Conservation (phyloP, 37 sponge, comb jelly and placozoan species). For the Spongilla lacustris region DNA sequence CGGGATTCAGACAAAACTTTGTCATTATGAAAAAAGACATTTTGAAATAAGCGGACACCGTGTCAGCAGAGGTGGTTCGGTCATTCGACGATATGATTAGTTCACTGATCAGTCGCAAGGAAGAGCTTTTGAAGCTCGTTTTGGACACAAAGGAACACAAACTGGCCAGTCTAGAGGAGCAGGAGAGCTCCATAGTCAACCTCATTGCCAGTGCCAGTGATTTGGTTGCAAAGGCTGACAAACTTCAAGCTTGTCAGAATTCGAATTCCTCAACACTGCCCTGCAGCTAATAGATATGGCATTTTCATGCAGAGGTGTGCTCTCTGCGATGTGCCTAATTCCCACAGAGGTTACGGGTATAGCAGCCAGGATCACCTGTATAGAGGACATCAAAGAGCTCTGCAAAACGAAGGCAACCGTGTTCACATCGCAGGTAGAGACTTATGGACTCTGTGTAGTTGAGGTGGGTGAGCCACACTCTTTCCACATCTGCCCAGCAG, state of each 20-base stretch:
- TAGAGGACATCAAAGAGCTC: background rate
- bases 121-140: background rate
- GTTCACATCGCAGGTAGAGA: background rate
- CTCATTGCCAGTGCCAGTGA: background rate
- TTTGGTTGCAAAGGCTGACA: background rate
- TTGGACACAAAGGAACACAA: background rate
- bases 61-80: background rate
- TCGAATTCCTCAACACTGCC: background rate
- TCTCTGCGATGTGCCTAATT: background rate
- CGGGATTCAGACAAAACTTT: background rate
- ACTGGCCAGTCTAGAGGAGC: background rate
- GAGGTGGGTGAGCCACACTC: background rate
- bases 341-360: slow-evolving; percentile 13
- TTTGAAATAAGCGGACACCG: background rate
- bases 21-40: background rate
- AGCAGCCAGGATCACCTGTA: slow-evolving; percentile 10
- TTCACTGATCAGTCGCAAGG: background rate
- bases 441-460: background rate
- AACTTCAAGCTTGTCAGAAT: background rate
- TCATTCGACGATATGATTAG: background rate
- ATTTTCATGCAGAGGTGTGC: background rate
- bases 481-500: background rate
- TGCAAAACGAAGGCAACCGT: slow-evolving; percentile 20
- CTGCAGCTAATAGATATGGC: background rate
- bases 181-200: slow-evolving; percentile 5